Percentiles rank a stretch among this genome's conserved stretches.
phyloP scores from a whole-genome alignment of 2,797 vertebrate species.

The Malacoctenus gilli region DNA sequence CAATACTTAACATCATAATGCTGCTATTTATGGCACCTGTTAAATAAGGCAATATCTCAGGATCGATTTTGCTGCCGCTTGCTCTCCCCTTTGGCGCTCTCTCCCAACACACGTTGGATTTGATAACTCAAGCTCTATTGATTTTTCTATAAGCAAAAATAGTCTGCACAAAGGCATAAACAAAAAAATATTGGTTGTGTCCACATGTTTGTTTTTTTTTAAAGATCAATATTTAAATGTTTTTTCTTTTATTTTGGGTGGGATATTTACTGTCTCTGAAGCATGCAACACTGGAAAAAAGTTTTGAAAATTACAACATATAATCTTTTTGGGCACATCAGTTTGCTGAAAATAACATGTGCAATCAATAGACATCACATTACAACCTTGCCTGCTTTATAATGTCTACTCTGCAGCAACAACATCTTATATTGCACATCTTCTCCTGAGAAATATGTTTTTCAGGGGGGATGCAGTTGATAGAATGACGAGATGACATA shows the following conservation, averaged over 20 bases:
- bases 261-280: slow-evolving; percentile 4
- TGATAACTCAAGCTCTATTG: slow-evolving; percentile 92
- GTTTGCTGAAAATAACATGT: slow-evolving; percentile 22
- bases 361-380: slow-evolving; percentile 15
- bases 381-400: slow-evolving; percentile 12
- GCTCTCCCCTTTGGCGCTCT: slow-evolving; percentile 70
- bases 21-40: slow-evolving; percentile 89
- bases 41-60: slow-evolving; percentile 92
- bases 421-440: slow-evolving; percentile 42
- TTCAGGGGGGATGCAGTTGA: slow-evolving; percentile 57
- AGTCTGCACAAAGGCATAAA: slow-evolving; percentile 77
- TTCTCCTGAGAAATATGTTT: slow-evolving; percentile 49
- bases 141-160: slow-evolving; percentile 94
- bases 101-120: slow-evolving; percentile 79
- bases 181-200: slow-evolving; percentile 67
- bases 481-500: slow-evolving; percentile 59
- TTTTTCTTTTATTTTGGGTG: slow-evolving; percentile 29
- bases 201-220: slow-evolving; percentile 51
- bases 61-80: slow-evolving; percentile 89
- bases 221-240: slow-evolving; percentile 54
- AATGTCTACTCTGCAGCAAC: slow-evolving; percentile 36
- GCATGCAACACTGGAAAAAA: not conserved
- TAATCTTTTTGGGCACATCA: slow-evolving; percentile 1
- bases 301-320: not conserved
- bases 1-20: slow-evolving; percentile 83